These are phyloP conservation scores for Microctonus hyperodae DNA, from an alignment of 2,888 invertebrate genomes.

Conservation along the genomic window DNA sequence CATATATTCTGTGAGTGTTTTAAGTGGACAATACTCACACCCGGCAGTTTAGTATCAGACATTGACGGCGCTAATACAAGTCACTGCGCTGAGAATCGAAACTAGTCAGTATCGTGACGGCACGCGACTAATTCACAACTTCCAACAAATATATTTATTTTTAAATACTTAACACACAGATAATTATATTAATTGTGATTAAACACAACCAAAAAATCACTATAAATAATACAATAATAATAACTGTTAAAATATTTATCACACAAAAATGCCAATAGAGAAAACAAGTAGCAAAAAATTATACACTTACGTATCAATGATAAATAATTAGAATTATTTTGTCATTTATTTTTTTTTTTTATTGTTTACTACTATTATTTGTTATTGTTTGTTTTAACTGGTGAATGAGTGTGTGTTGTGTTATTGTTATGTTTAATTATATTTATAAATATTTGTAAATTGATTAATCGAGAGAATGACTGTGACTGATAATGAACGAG, in stretches of 20 bases:
- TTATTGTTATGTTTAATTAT: not conserved
- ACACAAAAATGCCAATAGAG: too few relatives aligned
- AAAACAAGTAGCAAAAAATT: not conserved
- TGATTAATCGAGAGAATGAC: constrained; percentile 11
- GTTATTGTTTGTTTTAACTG: too few relatives aligned
- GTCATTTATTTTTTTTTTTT: not conserved
- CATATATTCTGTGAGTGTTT: constrained; percentile 13
- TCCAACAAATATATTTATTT: not conserved
- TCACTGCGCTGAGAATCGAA: constrained; percentile 1
- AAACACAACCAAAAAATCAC: too few relatives aligned
- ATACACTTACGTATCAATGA: not conserved
- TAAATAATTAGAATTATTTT: not conserved
- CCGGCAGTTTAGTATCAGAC: not conserved
- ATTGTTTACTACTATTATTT: too few relatives aligned
- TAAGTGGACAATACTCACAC: constrained; percentile 15
- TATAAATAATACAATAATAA: too few relatives aligned
- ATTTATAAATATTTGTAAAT: not conserved
- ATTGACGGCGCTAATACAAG: constrained; percentile 24
- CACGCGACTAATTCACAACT: constrained; percentile 55
- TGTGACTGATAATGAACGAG: constrained; percentile 46
- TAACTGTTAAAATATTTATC: too few relatives aligned
- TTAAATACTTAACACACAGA: too few relatives aligned
- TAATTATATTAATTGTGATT: too few relatives aligned
- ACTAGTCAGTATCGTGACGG: constrained; percentile 53
- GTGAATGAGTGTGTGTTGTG: not conserved